Conservation (phyloP, 1,140 invertebrate species). For the Drosophila quadrilineata region DNA sequence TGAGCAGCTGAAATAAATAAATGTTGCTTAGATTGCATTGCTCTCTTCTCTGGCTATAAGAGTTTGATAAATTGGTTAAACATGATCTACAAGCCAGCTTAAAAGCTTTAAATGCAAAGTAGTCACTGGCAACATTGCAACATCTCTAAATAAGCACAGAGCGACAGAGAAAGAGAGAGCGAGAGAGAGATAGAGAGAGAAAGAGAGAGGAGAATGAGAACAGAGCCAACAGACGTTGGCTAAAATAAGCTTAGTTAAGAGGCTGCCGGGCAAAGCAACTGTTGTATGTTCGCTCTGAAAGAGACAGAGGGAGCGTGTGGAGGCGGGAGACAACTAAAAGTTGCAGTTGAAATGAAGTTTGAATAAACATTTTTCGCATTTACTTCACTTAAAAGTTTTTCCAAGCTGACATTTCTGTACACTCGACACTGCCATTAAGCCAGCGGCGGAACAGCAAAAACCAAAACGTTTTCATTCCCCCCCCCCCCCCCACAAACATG, state of each 20-base stretch:
- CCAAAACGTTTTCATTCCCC: constrained; percentile 44
- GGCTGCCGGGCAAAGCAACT: constrained; percentile 41
- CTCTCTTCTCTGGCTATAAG: constrained; percentile 11
- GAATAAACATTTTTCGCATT: constrained; percentile 79
- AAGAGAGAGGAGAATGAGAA: not conserved
- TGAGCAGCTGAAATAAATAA: not conserved
- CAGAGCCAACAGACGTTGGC: constrained; percentile 22
- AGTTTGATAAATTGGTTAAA: constrained; percentile 45
- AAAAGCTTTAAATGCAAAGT: constrained; percentile 53
- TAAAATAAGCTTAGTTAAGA: constrained; percentile 75
- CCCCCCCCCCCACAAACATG: not conserved
- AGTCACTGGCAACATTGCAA: constrained; percentile 52
- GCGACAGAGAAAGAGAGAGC: constrained; percentile 29
- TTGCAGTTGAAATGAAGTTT: constrained; percentile 74
- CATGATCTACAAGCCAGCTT: constrained; percentile 33
- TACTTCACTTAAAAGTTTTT: constrained; percentile 78
- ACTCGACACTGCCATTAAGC: constrained; percentile 58
- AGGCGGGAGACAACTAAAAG: constrained; percentile 27
- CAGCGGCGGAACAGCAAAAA: constrained; percentile 40
- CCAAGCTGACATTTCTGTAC: constrained; percentile 61
- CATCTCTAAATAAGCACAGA: constrained; percentile 62
- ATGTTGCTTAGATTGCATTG: not conserved
- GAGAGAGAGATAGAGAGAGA: not conserved
- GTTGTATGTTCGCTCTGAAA: no score
- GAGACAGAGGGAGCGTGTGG: not conserved